These are phyloP conservation scores for Thrips palmi DNA, from an alignment of 1,140 invertebrate genomes.

Conservation along the genomic window DNA sequence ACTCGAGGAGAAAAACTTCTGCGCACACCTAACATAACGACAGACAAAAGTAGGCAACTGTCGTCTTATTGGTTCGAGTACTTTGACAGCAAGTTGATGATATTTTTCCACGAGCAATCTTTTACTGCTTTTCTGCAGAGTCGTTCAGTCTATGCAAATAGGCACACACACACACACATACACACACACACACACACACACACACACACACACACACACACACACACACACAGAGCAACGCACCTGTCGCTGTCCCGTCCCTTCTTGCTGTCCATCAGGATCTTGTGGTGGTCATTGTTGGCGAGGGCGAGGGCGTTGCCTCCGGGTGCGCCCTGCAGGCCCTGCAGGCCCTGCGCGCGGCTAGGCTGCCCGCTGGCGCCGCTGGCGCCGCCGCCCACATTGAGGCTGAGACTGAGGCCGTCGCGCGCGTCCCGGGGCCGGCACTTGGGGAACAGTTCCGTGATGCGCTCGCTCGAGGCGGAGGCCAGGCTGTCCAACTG, in stretches of 20 bases:
- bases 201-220: no score
- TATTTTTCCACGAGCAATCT: no score
- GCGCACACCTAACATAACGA: no score
- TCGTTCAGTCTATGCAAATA: no score
- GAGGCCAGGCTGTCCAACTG: not conserved
- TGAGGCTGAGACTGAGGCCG: constrained; percentile 34
- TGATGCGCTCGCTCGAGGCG: constrained; percentile 46
- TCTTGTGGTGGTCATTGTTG: not conserved
- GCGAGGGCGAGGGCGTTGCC: not conserved
- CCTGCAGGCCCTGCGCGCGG: not conserved
- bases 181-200: no score
- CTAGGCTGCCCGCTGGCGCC: not conserved
- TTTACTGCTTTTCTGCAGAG: no score
- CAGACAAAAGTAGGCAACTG: no score
- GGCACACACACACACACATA: no score
- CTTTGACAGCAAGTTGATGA: no score
- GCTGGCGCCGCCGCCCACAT: constrained; percentile 24
- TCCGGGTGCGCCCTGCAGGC: not conserved
- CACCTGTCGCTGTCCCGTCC: not conserved
- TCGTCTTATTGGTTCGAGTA: no score
- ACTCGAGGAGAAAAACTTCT: no score
- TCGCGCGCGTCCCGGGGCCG: constrained; percentile 26
- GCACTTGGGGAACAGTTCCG: constrained; percentile 61
- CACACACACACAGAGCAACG: no score
- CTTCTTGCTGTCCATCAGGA: not conserved